Conservation (phyloP, 2,797 vertebrate genomes). For the Novumbra hubbsi region DNA sequence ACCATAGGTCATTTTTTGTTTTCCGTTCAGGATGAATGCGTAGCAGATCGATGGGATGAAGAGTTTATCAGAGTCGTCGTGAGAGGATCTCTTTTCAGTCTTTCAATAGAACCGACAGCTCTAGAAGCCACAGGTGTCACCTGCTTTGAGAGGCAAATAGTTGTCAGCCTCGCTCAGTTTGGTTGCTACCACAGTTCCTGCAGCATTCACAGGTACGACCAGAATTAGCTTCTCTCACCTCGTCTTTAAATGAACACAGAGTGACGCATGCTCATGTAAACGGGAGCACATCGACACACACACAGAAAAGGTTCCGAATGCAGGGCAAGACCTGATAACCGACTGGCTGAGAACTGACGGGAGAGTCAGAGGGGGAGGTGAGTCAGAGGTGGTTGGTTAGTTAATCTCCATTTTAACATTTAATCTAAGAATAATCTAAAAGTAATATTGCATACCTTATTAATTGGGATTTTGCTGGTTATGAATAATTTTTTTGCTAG, state of each 20-base stretch:
- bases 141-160: constrained; percentile 72
- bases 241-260: constrained; percentile 70
- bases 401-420: constrained; percentile 64
- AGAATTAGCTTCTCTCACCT: constrained; percentile 67
- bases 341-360: constrained; percentile 16
- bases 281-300: neutral
- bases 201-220: constrained; percentile 73
- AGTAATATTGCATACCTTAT: too few relatives aligned
- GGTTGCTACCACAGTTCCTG: constrained; percentile 73
- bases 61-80: constrained; percentile 9
- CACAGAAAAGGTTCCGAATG: too few relatives aligned
- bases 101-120: constrained; percentile 64
- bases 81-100: constrained; percentile 32
- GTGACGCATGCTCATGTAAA: neutral
- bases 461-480: too few relatives aligned
- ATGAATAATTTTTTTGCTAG: too few relatives aligned
- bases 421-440: too few relatives aligned
- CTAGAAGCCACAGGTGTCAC: constrained; percentile 70
- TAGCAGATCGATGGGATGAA: neutral
- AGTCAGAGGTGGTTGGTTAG: constrained; percentile 22
- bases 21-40: neutral
- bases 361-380: neutral
- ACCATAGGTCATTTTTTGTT: neutral
- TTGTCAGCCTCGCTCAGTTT: constrained; percentile 64
- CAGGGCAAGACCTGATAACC: too few relatives aligned